Evolutionary conservation across 1,140 invertebrate species (phyloP).

Genomic region (Coenobita brevimanus): DNA sequence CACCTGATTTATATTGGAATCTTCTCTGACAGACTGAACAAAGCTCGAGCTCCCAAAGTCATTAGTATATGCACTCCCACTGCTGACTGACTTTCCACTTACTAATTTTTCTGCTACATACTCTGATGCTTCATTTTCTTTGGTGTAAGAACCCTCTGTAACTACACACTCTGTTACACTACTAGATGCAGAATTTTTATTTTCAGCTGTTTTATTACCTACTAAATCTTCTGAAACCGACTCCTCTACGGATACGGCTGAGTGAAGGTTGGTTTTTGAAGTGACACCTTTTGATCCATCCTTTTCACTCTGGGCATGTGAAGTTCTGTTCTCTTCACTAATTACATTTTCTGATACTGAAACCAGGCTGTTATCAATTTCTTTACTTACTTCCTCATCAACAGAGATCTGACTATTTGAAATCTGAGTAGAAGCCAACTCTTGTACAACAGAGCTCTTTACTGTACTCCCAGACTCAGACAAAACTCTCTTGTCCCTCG

Average conservation of each 20-base stretch:
- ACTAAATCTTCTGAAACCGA: neutral
- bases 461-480: slow-evolving; percentile 20
- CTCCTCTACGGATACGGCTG: neutral
- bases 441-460: slow-evolving; percentile 38
- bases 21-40: neutral
- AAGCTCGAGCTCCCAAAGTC: neutral
- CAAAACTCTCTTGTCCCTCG: neutral
- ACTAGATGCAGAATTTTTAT: neutral
- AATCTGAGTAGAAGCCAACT: slow-evolving; percentile 17
- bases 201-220: neutral
- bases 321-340: neutral
- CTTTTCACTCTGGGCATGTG: neutral
- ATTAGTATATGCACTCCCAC: neutral
- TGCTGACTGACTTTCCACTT: neutral
- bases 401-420: neutral
- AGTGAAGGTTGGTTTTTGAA: too few species aligned
- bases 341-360: neutral
- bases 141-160: neutral
- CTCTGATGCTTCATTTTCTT: neutral
- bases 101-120: neutral
- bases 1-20: neutral
- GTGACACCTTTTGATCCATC: too few species aligned
- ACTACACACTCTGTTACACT: neutral
- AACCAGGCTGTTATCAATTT: neutral
- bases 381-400: neutral